Evolutionary conservation across 30 jellyfish, hydroid and myxozoan genomes (phyloP).

Genomic region (Cassiopea andromeda): DNA sequence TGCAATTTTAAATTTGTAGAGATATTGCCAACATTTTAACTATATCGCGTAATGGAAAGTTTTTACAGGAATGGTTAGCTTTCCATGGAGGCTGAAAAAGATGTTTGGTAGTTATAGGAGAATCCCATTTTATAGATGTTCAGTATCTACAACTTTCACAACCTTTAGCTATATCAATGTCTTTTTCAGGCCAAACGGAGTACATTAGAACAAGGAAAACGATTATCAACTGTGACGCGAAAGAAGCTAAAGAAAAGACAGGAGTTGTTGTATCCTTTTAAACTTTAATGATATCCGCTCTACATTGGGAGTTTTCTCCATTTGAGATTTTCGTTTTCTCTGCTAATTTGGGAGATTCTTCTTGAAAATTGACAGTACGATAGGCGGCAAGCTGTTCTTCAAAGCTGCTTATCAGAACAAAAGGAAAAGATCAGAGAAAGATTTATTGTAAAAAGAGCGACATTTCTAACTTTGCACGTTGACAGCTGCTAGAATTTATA

Average conservation of each 20-base stretch:
- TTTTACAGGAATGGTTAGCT: too few relatives aligned
- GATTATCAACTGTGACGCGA: constrained; percentile 46
- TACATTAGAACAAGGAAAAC: constrained; percentile 1
- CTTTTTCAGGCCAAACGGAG: constrained; percentile 8
- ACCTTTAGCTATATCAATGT: too few relatives aligned
- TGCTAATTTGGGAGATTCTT: neutral
- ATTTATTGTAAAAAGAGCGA: neutral
- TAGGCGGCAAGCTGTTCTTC: neutral
- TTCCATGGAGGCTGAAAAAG: too few relatives aligned
- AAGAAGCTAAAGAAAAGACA: constrained; percentile 22
- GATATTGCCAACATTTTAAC: too few relatives aligned
- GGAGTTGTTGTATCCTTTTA: constrained; percentile 38
- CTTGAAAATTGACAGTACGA: neutral
- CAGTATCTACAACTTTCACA: too few relatives aligned
- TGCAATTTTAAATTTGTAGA: too few relatives aligned
- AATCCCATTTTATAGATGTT: too few relatives aligned
- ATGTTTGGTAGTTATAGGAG: too few relatives aligned
- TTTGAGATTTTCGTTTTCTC: neutral
- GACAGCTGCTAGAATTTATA: neutral
- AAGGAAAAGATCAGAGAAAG: neutral
- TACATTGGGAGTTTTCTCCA: neutral
- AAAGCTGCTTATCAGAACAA: neutral
- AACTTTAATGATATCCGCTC: neutral
- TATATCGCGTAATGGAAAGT: too few relatives aligned
- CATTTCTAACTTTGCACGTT: neutral